These are phyloP conservation scores for Scolanthus callimorphus DNA, from an alignment of 92 coral and sea anemone genomes.

Conservation along the genomic window DNA sequence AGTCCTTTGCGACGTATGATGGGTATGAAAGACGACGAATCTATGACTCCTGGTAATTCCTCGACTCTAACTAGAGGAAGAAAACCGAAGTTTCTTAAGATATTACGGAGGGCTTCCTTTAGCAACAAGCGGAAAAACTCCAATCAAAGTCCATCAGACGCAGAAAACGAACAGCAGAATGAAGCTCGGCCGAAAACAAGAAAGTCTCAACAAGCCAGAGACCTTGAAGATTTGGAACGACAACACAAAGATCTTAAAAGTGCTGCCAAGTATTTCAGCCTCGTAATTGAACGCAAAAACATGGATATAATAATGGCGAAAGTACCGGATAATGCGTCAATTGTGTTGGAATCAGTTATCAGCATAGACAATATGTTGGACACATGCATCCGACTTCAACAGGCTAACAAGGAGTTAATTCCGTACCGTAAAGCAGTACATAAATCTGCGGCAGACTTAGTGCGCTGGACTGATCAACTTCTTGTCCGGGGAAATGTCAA, in stretches of 20 bases:
- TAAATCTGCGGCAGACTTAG: constrained; percentile 69
- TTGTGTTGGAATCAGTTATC: constrained; percentile 87
- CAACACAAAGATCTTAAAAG: constrained; percentile 82
- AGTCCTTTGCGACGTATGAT: constrained; percentile 57
- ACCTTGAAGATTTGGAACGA: constrained; percentile 78
- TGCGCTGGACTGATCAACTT: constrained; percentile 88
- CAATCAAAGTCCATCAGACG: constrained; percentile 26
- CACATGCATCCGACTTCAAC: constrained; percentile 78
- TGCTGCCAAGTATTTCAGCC: constrained; percentile 81
- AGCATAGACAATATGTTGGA: constrained; percentile 88
- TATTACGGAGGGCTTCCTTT: constrained; percentile 72
- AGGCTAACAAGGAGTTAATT: constrained; percentile 55
- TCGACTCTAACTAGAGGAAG: constrained; percentile 32
- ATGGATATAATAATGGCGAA: constrained; percentile 89
- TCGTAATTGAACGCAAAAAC: constrained; percentile 66
- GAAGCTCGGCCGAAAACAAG: constrained; percentile 24
- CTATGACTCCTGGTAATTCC: constrained; percentile 1
- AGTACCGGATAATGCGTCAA: constrained; percentile 88
- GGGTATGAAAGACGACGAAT: constrained; percentile 31
- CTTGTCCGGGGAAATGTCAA: constrained; percentile 80
- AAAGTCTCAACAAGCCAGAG: constrained; percentile 60
- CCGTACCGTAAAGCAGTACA: constrained; percentile 86
- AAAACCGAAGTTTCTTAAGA: constrained; percentile 62
- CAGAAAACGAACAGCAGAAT: constrained; percentile 5
- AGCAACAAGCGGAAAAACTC: constrained; percentile 47